Conservation (phyloP, 2,113 vertebrate genomes). For the Mugil cephalus region DNA sequence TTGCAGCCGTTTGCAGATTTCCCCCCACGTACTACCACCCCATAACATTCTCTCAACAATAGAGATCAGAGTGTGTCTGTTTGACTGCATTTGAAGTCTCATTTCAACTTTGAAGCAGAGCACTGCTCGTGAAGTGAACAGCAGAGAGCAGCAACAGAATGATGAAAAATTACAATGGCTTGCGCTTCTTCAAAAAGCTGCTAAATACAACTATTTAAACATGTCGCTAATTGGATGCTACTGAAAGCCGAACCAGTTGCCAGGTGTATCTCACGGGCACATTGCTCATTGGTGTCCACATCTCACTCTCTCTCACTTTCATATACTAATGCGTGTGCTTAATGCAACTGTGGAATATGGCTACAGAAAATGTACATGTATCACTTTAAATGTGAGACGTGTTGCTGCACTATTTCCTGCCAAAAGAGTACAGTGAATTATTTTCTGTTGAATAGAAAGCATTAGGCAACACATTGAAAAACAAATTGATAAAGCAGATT, state of each 20-base stretch:
- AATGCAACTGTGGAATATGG: background rate
- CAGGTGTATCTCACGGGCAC: background rate
- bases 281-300: background rate
- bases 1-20: background rate
- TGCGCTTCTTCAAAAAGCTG: constrained; percentile 16
- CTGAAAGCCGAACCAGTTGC: background rate
- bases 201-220: background rate
- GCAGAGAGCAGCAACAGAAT: constrained; percentile 54
- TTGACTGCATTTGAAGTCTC: background rate
- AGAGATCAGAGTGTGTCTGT: background rate
- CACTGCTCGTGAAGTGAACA: constrained; percentile 35
- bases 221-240: constrained; percentile 1
- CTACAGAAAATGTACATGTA: constrained; percentile 4
- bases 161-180: constrained; percentile 6
- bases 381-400: background rate
- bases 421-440: background rate
- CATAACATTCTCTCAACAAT: background rate
- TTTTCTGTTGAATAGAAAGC: too few relatives aligned
- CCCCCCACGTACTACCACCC: background rate
- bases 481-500: constrained; percentile 6
- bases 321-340: background rate
- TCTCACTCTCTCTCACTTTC: constrained; percentile 1
- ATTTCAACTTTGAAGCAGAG: constrained; percentile 5
- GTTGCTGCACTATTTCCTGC: too few relatives aligned
- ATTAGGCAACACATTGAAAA: background rate